Evolutionary conservation across 2,797 vertebrate species (phyloP).

Genomic region (Muscicapa striata): DNA sequence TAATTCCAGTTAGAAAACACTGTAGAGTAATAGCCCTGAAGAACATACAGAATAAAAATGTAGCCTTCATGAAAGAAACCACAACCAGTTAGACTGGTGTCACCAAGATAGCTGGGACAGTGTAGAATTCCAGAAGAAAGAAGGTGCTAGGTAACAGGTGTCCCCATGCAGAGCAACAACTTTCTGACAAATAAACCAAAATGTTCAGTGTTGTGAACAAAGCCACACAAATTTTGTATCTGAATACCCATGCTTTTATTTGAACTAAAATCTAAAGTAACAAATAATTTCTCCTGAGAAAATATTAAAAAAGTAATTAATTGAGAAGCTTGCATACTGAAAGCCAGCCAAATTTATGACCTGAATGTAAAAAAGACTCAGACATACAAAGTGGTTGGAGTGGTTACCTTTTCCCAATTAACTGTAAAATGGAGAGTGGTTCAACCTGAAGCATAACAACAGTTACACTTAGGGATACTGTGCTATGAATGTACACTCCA

Average conservation of each 20-base stretch:
- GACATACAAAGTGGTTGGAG: neutral
- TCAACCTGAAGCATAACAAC: neutral
- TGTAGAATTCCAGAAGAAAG: conserved; percentile 33
- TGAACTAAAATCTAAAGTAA: neutral
- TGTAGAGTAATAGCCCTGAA: neutral
- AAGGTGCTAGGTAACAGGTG: conserved; percentile 9
- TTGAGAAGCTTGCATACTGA: neutral
- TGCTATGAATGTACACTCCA: neutral
- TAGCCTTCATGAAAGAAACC: neutral
- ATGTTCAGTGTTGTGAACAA: neutral
- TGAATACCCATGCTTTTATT: neutral
- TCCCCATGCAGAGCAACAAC: neutral
- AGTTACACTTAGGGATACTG: neutral
- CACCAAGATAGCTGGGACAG: conserved; percentile 31
- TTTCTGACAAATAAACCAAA: neutral
- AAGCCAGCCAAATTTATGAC: neutral
- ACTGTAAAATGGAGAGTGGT: neutral
- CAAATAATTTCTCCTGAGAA: neutral
- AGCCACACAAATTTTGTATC: neutral
- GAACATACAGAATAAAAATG: neutral
- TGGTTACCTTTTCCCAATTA: neutral
- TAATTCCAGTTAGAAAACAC: neutral
- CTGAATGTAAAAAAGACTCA: neutral
- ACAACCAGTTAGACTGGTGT: neutral
- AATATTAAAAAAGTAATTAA: neutral